These are phyloP conservation scores for Caenorhabditis sp. DNA, from an alignment of 2,888 invertebrate genomes.

Conservation along the genomic window DNA sequence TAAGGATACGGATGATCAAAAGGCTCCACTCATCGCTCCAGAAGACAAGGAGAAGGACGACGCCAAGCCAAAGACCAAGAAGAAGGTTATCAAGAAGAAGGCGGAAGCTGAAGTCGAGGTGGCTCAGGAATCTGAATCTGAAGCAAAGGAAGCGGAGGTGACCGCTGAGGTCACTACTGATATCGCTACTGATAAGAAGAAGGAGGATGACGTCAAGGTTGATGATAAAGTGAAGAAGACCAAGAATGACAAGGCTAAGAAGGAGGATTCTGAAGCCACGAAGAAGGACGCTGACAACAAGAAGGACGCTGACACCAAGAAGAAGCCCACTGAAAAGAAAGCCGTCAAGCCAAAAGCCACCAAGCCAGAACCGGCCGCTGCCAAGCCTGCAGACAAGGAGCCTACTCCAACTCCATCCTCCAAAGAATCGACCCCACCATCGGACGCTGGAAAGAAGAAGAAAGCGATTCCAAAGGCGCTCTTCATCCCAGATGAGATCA, in stretches of 20 bases:
- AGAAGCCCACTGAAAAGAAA: constrained; percentile 23
- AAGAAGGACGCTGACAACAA: constrained; percentile 18
- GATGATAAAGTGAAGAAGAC: no score
- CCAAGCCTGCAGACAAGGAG: constrained; percentile 23
- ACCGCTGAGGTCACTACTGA: constrained; percentile 13
- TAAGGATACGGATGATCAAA: neutral
- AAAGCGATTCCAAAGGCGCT: constrained; percentile 75
- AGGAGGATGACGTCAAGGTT: no score
- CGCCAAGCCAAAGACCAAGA: constrained; percentile 40
- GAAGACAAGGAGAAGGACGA: constrained; percentile 44
- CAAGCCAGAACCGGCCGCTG: constrained; percentile 12
- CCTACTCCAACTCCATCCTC: constrained; percentile 26
- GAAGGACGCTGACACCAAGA: constrained; percentile 7
- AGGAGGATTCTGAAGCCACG: constrained; percentile 30
- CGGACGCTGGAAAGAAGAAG: constrained; percentile 59
- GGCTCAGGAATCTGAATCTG: constrained; percentile 19
- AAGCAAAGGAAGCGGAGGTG: constrained; percentile 24
- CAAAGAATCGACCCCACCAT: constrained; percentile 42
- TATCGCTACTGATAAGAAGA: constrained; percentile 17
- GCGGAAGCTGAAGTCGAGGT: constrained; percentile 35
- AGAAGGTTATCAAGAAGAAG: constrained; percentile 48
- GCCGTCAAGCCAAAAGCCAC: neutral
- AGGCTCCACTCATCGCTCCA: neutral
- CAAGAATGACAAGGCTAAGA: constrained; percentile 26
- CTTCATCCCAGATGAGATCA: constrained; percentile 82